phyloP scores from a whole-genome alignment of 2,888 invertebrate species.

The Hartigia nigra region DNA sequence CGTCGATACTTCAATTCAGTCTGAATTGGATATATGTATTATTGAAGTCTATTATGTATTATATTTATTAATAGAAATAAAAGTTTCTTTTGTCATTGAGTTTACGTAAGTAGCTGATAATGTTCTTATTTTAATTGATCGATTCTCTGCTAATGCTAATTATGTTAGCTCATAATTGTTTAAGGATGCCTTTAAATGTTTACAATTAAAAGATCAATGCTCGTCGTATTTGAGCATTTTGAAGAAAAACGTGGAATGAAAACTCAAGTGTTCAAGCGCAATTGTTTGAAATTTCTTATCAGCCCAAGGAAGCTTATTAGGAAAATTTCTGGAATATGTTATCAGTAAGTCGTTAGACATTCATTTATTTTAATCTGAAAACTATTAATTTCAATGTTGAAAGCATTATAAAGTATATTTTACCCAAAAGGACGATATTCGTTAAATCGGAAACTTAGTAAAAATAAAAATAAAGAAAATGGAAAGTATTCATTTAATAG shows the following conservation, averaged over 20 bases:
- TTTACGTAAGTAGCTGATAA: background rate
- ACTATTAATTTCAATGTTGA: background rate
- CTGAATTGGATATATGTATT: background rate
- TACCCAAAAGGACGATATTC: background rate
- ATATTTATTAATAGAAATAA: background rate
- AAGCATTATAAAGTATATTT: background rate
- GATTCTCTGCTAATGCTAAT: too few relatives aligned
- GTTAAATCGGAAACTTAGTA: background rate
- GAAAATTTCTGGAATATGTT: too few relatives aligned
- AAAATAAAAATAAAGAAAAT: background rate
- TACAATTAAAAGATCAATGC: background rate
- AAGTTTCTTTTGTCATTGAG: background rate
- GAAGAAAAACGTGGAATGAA: background rate
- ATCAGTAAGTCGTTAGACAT: too few relatives aligned
- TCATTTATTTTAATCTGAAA: background rate
- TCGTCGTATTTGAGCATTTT: background rate
- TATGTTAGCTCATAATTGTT: background rate
- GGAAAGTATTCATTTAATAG: background rate
- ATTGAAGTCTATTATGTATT: background rate
- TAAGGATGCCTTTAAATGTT: background rate
- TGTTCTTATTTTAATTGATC: background rate
- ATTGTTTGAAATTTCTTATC: background rate
- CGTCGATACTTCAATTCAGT: background rate
- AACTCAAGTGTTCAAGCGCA: background rate
- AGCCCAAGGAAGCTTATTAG: too few relatives aligned